Evolutionary conservation across 2,113 vertebrate genomes (phyloP).

Genomic region (Pavo muticus): DNA sequence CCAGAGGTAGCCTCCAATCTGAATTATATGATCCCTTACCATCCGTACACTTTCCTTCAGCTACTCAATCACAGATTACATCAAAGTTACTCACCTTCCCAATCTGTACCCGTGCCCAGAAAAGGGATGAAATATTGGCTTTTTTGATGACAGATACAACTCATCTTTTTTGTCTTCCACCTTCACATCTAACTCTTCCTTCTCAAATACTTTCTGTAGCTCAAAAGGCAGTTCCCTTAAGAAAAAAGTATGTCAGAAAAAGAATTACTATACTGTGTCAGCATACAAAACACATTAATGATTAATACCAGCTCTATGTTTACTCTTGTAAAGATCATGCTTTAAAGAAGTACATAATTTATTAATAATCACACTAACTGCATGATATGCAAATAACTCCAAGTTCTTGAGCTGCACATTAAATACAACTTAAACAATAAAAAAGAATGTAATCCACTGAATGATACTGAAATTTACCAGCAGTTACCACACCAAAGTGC

Average conservation of each 20-base stretch:
- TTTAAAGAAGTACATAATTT: background rate
- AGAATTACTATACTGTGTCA: background rate
- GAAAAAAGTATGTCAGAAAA: background rate
- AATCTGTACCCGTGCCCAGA: conserved; percentile 91
- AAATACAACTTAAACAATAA: background rate
- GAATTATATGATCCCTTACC: background rate
- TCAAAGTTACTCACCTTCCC: conserved; percentile 85
- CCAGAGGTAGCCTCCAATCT: background rate
- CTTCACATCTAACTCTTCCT: conserved; percentile 92
- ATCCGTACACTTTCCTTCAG: background rate
- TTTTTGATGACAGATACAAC: conserved; percentile 82
- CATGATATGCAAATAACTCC: background rate
- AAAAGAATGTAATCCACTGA: background rate
- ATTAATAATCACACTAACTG: background rate
- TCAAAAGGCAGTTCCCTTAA: conserved; percentile 90
- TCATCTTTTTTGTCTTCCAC: conserved; percentile 93
- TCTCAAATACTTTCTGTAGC: conserved; percentile 85
- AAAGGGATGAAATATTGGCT: conserved; percentile 90
- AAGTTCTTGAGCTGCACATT: background rate
- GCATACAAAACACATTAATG: background rate
- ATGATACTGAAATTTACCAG: background rate
- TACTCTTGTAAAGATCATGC: background rate
- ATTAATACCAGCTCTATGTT: background rate
- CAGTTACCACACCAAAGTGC: background rate
- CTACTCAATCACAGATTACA: background rate